phyloP scores from a whole-genome alignment of 30 jellyfish, hydroid and myxozoan genomes.

The Turritopsis dohrnii region DNA sequence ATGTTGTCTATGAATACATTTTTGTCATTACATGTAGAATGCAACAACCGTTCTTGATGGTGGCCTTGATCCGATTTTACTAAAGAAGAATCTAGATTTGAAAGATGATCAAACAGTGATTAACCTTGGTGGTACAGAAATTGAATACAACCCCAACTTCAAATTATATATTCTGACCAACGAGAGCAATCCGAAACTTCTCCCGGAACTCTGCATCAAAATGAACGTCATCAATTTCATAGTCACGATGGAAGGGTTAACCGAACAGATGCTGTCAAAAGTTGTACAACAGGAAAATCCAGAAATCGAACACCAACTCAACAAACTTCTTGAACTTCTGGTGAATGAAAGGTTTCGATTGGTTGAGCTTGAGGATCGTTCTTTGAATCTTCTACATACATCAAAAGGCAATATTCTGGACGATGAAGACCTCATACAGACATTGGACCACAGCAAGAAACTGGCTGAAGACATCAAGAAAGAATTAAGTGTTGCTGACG shows the following conservation, averaged over 20 bases:
- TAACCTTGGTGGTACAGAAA: conserved; percentile 58
- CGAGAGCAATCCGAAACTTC: conserved; percentile 48
- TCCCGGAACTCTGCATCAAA: conserved; percentile 71
- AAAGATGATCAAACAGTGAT: conserved; percentile 23
- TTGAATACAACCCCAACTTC: conserved; percentile 59
- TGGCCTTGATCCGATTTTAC: conserved; percentile 62
- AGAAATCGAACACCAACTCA: conserved; percentile 64
- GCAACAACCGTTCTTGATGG: conserved; percentile 62
- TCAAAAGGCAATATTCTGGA: conserved; percentile 74
- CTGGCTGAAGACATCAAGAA: conserved; percentile 45
- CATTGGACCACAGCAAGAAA: conserved; percentile 64
- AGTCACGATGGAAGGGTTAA: conserved; percentile 70
- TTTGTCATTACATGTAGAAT: conserved; percentile 31
- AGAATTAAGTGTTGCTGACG: conserved; percentile 49
- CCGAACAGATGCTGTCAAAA: conserved; percentile 68
- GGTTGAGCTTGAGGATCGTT: conserved; percentile 66
- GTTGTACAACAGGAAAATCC: conserved; percentile 80
- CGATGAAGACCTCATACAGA: conserved; percentile 68
- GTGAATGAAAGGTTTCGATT: conserved; percentile 51
- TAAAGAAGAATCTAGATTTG: conserved; percentile 29
- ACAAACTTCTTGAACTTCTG: conserved; percentile 36
- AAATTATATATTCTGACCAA: conserved; percentile 56
- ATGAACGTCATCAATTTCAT: conserved; percentile 72
- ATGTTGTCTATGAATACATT: background rate
- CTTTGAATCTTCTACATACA: conserved; percentile 54